Conservation (phyloP, 2,797 vertebrate species). For the Helostoma temminkii region DNA sequence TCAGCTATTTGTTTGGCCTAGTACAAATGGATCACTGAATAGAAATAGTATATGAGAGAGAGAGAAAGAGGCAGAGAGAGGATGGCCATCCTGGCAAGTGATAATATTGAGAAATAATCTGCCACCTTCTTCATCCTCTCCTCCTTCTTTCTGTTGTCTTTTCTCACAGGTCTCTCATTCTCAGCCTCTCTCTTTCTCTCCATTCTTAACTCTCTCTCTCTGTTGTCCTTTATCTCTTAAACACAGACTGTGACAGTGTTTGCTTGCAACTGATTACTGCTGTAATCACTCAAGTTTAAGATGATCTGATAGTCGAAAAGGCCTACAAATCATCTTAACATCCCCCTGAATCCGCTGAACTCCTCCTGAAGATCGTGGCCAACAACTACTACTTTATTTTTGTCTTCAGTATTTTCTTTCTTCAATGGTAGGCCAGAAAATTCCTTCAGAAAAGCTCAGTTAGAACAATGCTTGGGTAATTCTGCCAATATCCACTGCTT, state of each 20-base stretch:
- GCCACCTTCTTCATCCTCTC: slow-evolving; percentile 76
- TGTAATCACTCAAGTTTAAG: slow-evolving; percentile 85
- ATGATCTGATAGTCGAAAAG: slow-evolving; percentile 84
- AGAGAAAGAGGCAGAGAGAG: slow-evolving; percentile 51
- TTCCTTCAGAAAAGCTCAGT: slow-evolving; percentile 75
- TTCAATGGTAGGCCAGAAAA: slow-evolving; percentile 67
- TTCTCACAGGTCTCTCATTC: slow-evolving; percentile 64
- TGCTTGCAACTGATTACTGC: slow-evolving; percentile 80
- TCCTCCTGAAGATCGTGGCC: slow-evolving; percentile 63
- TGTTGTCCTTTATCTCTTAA: slow-evolving; percentile 77
- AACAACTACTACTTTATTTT: slow-evolving; percentile 74
- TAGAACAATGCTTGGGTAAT: slow-evolving; percentile 78
- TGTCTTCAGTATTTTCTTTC: slow-evolving; percentile 74
- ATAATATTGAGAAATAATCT: slow-evolving; percentile 81
- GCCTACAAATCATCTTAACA: slow-evolving; percentile 81
- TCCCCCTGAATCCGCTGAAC: slow-evolving; percentile 66
- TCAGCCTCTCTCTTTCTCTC: slow-evolving; percentile 32
- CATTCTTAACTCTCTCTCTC: slow-evolving; percentile 68
- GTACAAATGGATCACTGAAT: slow-evolving; percentile 76
- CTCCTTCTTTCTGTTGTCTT: slow-evolving; percentile 63
- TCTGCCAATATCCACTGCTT: slow-evolving; percentile 77
- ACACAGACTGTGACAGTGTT: slow-evolving; percentile 77
- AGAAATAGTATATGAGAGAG: slow-evolving; percentile 54
- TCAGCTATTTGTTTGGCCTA: slow-evolving; percentile 83
- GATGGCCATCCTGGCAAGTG: slow-evolving; percentile 70